Base-by-base conservation (phyloP, 2,113 vertebrate genomes). In the Seriola rivoliana region DNA sequence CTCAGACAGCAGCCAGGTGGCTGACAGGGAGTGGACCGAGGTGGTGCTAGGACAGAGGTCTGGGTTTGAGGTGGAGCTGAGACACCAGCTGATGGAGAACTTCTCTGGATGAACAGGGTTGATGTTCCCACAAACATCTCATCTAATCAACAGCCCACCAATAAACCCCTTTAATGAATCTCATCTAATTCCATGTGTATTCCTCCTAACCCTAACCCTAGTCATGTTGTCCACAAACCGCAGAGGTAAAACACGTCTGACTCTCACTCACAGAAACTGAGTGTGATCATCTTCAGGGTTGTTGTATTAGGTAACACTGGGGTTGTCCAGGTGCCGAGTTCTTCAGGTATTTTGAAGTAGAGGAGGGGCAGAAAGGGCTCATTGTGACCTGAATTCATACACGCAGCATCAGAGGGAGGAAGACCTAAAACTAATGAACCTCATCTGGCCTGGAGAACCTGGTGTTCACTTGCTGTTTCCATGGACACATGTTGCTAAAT, bases 21-120 rank as follows among this genome's bases (percentile, higher is more conserved):
- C n/a, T 36, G 42, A 70, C 1, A 10, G 19, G 19, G 8, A 12
- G 2, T 75, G 59, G 65, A 60, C 54, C 5, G 29, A 76, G 14
- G 8, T 44, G 16, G 50, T 21, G 29, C 17, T 54, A 29, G 64
- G 38, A 14, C 67, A 80, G 40, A 70, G 25, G 57, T 64, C 70
- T 36, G 63, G 62, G 8, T 79, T 71, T 40, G 38, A 59, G 36
- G 34, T 59, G 34, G 55, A 38, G 16, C 1, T 38, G 38, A 38
- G 19, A 38, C 14, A 0, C 6, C 5, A 21, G 4, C 8, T 0
- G 7, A 48, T 57, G 25, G 58, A 71, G 34, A 36, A 76, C 66
- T 70, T 63, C 34, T 55, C 12, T 54, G 40, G 11, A 34, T 21
- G 0, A 42, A 25, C 11, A 44, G 19, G 40, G 36, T 54, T 55